Percentiles rank a stretch among this genome's conserved stretches.
Conservation (phyloP, 2,113 vertebrate species). For the Xenus cinereus region DNA sequence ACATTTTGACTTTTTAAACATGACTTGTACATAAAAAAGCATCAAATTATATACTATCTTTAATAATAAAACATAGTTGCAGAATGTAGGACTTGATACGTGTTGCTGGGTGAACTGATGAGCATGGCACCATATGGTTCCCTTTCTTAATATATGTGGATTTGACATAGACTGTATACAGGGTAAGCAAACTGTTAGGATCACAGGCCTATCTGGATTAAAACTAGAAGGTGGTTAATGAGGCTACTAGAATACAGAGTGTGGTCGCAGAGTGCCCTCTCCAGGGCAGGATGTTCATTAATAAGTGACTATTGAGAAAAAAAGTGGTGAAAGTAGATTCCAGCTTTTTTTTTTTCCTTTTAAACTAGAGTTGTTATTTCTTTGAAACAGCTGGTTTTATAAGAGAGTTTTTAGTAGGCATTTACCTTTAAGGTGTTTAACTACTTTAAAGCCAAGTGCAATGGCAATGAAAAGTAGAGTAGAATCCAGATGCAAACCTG, state of each 20-base stretch:
- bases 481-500: not conserved
- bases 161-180: not conserved
- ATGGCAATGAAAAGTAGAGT: not conserved
- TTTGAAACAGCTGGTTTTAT: not conserved
- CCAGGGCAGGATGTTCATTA: constrained; percentile 49
- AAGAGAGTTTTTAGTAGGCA: not conserved
- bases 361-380: not conserved
- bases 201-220: not conserved
- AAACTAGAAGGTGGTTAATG: not conserved
- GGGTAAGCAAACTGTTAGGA: not conserved
- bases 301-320: not conserved
- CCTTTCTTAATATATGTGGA: not conserved
- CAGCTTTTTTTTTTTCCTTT: not conserved
- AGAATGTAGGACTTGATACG: not conserved
- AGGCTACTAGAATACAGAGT: not conserved
- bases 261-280: constrained; percentile 60
- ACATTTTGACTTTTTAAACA: not conserved
- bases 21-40: not conserved
- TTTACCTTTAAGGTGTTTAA: not conserved
- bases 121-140: not conserved
- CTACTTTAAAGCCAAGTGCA: not conserved
- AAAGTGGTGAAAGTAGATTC: not conserved
- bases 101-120: not conserved
- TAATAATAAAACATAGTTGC: not conserved
- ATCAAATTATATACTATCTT: not conserved